Conservation (phyloP, 2,113 vertebrate species). For the Crotophaga sulcirostris region DNA sequence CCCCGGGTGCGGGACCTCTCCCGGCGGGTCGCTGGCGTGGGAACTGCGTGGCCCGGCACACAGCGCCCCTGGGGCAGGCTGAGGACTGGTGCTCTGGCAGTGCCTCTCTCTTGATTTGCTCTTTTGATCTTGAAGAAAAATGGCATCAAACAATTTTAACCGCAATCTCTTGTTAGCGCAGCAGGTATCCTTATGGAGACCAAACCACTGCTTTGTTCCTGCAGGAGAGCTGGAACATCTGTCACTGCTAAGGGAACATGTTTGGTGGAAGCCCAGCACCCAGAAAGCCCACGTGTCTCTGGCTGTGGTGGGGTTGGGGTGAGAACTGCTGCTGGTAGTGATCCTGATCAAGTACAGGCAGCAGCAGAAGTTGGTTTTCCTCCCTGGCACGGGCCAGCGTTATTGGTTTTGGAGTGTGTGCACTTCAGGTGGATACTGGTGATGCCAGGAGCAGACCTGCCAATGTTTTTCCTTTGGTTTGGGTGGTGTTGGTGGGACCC, state of each 20-base stretch:
- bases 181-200: not conserved
- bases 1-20: accelerated
- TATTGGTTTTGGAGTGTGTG: not conserved
- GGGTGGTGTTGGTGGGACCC: not conserved
- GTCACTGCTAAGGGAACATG: accelerated
- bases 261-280: not conserved
- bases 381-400: not conserved
- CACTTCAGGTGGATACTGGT: not conserved
- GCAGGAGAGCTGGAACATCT: not conserved
- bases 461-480: not conserved
- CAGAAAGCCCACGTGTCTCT: accelerated
- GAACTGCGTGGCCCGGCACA: accelerated
- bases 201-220: not conserved
- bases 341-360: not conserved
- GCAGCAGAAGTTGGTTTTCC: not conserved
- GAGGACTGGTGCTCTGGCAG: not conserved
- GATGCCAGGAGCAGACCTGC: accelerated
- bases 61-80: not conserved
- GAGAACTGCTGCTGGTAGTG: not conserved
- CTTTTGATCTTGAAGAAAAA: not conserved
- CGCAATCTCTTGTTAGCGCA: not conserved
- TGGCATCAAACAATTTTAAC: no score
- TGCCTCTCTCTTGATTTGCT: not conserved
- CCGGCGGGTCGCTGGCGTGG: accelerated
- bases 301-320: not conserved